Base-by-base conservation (phyloP, 2,888 invertebrate genomes). In the Acleris emargana region DNA sequence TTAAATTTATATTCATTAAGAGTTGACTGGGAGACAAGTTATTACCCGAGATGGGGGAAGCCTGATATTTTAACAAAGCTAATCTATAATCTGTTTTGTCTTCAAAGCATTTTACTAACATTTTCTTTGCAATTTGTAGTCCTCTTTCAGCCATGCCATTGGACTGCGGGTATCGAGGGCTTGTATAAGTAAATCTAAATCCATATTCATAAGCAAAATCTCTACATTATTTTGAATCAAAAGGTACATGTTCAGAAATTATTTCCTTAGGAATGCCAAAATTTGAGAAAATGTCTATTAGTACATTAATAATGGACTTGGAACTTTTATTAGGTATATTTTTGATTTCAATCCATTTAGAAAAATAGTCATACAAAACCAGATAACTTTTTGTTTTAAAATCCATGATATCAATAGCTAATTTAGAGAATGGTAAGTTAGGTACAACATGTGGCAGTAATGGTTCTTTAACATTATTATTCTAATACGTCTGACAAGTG, bases 401-500 rank as follows among this genome's bases (percentile, higher is more conserved):
- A 18, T 49, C 20, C 49, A 49, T 49, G 13, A 49, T 49, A 7
- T 49, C 18, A 11, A 20, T 49, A 28, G 28, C 28, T 7, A 28
- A 28, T 28, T 28, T 28, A 1, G 28, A 28, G 7, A 28, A 28
- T 7, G 9, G 28, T 28, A 25, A 25, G 25, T 28, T 9, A 9
- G 28, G 25, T 25, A 25, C 25, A 5, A 5, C 5, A 25, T 25
- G 25, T 1, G 25, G 28, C 28, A 28, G 28, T 28, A 28, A 28
- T 28, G 70, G 38, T 32, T 68, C 49, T 69, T 71, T 69, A 47
- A 68, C 49, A 20, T 71, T 67, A 49, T 62, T 63, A 57, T 64
- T 72, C 57, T 72, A 62, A 68, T 71, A 70, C 42, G 70, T 71
- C 68, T 76, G 68, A 66, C 71, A 70, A 13, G 13, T 2, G 60